Conservation (phyloP, 2,113 vertebrate genomes). For the Crotalus viridis region DNA sequence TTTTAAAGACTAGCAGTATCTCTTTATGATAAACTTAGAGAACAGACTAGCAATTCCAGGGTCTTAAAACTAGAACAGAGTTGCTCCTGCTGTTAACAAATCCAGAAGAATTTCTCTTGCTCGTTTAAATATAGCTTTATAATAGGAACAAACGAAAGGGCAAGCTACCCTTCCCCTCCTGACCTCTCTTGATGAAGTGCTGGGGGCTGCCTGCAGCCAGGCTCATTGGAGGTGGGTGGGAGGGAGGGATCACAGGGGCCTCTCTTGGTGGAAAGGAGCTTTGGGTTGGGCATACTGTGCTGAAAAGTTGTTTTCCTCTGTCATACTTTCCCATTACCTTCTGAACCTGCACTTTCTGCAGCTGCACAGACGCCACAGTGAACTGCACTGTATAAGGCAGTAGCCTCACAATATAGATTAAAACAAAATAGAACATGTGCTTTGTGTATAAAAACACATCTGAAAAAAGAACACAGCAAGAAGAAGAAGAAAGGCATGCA, state of each 20-base stretch:
- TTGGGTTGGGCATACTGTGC: neutral
- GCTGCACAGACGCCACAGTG: neutral
- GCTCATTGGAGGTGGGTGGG: neutral
- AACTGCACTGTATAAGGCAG: neutral
- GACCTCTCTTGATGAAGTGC: neutral
- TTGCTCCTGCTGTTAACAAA: slow-evolving; percentile 5
- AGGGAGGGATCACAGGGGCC: neutral
- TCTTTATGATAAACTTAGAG: neutral
- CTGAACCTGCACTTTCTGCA: neutral
- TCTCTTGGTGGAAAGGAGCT: neutral
- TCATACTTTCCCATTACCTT: neutral
- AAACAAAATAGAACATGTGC: neutral
- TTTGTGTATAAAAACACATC: neutral
- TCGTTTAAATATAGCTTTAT: neutral
- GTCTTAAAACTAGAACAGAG: neutral
- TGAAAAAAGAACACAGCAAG: neutral
- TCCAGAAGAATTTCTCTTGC: slow-evolving; percentile 4
- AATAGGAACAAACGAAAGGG: neutral
- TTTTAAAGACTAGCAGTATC: neutral
- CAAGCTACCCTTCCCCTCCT: neutral
- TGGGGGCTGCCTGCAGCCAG: neutral
- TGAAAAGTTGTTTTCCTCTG: neutral
- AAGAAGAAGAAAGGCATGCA: neutral
- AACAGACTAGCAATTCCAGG: neutral
- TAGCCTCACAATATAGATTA: neutral